phyloP scores from a whole-genome alignment of 2,113 vertebrate species.

The Diglossa brunneiventris region DNA sequence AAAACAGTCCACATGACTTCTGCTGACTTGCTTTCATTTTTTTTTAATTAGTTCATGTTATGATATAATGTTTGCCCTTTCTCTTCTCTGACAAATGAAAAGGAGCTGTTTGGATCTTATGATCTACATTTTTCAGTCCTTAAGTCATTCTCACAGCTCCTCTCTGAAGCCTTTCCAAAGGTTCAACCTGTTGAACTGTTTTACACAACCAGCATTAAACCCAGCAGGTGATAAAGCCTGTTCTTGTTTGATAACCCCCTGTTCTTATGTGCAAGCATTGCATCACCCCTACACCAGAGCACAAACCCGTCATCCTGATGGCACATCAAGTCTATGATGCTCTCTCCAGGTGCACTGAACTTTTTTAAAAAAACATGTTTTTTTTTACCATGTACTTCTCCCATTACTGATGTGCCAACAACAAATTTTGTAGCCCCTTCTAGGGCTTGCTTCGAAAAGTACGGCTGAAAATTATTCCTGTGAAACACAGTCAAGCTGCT shows the following conservation, averaged over 20 bases:
- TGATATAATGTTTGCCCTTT: neutral
- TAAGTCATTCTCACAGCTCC: neutral
- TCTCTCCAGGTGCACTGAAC: neutral
- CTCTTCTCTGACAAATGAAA: neutral
- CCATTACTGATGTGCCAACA: neutral
- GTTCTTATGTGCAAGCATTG: neutral
- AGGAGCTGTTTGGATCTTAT: neutral
- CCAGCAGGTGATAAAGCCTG: neutral
- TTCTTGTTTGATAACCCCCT: neutral
- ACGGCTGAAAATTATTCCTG: neutral
- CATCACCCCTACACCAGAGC: neutral
- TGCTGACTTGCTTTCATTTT: neutral
- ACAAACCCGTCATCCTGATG: fast-evolving
- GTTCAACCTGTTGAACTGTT: neutral
- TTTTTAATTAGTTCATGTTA: neutral
- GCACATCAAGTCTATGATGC: fast-evolving
- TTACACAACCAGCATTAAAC: neutral
- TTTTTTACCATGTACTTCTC: neutral
- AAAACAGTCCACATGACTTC: neutral
- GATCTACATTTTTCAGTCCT: neutral
- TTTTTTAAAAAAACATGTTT: neutral
- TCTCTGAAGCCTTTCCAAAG: neutral
- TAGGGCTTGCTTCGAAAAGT: neutral
- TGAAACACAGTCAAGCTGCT: neutral
- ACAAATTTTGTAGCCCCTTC: fast-evolving